phyloP scores from a whole-genome alignment of 1,140 invertebrate species.

The Chlorops oryzae region DNA sequence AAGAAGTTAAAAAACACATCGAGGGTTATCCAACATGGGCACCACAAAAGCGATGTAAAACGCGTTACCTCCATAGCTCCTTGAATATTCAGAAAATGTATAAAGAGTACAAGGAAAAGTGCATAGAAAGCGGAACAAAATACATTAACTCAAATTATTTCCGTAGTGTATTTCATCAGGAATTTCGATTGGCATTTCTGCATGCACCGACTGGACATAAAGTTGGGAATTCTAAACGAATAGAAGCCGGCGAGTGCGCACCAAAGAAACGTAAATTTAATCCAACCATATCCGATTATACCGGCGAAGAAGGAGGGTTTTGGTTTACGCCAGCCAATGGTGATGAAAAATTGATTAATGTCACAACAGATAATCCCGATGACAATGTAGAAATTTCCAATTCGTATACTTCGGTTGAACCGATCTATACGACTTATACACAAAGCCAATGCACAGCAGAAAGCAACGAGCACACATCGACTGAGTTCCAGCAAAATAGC shows the following conservation, averaged over 20 bases:
- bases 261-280: constrained; percentile 7
- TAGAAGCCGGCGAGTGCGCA: not conserved
- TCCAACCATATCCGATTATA: constrained; percentile 13
- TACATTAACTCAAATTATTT: constrained; percentile 5
- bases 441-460: no score
- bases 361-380: no score
- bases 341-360: not conserved
- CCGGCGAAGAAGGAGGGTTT: constrained; percentile 12
- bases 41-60: constrained; percentile 12
- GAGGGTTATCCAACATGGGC: constrained; percentile 13
- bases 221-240: constrained; percentile 5
- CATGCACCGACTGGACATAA: constrained; percentile 9
- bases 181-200: constrained; percentile 12
- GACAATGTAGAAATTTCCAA: no score
- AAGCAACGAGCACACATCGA: no score
- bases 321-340: constrained; percentile 4
- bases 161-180: constrained; percentile 8
- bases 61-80: constrained; percentile 10
- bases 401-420: no score
- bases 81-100: constrained; percentile 14
- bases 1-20: constrained; percentile 8
- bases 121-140: not conserved
- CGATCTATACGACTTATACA: no score
- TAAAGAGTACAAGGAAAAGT: constrained; percentile 10
- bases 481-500: no score